phyloP scores from a whole-genome alignment of 2,113 vertebrate species.

The Zosterops pallidus region DNA sequence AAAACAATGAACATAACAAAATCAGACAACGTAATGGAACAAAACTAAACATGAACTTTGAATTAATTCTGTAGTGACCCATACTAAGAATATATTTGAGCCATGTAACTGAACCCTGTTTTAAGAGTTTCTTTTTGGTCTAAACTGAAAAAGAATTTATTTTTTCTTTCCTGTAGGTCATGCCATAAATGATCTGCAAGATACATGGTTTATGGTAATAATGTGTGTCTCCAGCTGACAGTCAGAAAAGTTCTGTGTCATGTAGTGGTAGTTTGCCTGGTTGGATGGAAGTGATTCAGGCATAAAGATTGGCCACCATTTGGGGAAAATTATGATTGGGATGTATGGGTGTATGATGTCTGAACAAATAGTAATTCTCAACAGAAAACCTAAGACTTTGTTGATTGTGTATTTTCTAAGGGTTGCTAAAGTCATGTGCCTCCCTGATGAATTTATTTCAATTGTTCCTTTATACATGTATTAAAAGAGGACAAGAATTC shows the following conservation, averaged over 20 bases:
- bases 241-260: neutral
- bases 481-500: neutral
- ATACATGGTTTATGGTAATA: neutral
- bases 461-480: neutral
- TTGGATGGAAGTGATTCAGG: neutral
- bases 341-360: neutral
- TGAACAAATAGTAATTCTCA: neutral
- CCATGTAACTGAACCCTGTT: rapidly evolving
- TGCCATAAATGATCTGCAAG: neutral
- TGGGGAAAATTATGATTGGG: neutral
- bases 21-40: neutral
- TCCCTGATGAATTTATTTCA: neutral
- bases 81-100: neutral
- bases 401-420: neutral
- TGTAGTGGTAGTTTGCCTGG: neutral
- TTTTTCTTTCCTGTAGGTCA: neutral
- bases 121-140: neutral
- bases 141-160: neutral
- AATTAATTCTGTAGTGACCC: neutral
- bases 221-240: rapidly evolving
- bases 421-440: neutral
- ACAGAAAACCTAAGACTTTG: neutral
- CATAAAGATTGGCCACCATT: neutral
- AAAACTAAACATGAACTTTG: neutral
- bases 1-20: neutral